Conservation (phyloP, 2,113 vertebrate genomes). For the Nothoprocta pentlandii region DNA sequence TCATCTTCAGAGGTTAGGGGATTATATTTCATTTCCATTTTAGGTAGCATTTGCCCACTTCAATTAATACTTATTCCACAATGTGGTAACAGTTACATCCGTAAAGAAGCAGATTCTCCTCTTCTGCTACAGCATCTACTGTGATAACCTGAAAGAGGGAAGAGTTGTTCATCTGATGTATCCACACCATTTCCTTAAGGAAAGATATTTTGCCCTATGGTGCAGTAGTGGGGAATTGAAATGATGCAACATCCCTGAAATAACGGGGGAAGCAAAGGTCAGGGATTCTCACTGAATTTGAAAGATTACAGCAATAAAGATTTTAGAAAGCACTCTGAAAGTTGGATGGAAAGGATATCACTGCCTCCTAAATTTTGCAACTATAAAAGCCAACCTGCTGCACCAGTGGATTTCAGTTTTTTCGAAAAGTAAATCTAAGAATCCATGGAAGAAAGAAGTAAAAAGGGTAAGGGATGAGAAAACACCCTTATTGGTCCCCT, state of each 20-base stretch:
- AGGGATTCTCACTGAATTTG: conserved; percentile 50
- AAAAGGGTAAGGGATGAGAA: background rate
- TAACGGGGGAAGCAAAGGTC: conserved; percentile 34
- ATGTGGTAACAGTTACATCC: background rate
- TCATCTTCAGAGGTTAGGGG: background rate
- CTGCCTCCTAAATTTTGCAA: conserved; percentile 43
- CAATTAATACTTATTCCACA: background rate
- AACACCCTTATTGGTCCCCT: background rate
- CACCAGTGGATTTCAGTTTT: conserved; percentile 16
- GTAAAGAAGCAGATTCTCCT: background rate
- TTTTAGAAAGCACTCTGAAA: conserved; percentile 49
- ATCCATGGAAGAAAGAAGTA: background rate
- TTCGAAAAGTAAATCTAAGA: conserved; percentile 30
- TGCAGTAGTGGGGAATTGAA: background rate
- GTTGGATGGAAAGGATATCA: conserved; percentile 37
- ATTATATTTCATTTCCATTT: background rate
- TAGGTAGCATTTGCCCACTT: background rate
- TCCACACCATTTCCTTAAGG: background rate
- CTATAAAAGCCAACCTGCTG: conserved; percentile 50
- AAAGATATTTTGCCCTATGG: background rate
- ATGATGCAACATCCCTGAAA: conserved; percentile 4
- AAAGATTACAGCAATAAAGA: conserved; percentile 60
- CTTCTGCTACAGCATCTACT: background rate
- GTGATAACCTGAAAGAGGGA: background rate
- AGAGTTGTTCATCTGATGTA: background rate